A percentile compares a stretch with the other conserved stretches of the same genome.
These are phyloP conservation scores for Cheilosia variabilis DNA, from an alignment of 2,888 invertebrate genomes.

Conservation along the genomic window DNA sequence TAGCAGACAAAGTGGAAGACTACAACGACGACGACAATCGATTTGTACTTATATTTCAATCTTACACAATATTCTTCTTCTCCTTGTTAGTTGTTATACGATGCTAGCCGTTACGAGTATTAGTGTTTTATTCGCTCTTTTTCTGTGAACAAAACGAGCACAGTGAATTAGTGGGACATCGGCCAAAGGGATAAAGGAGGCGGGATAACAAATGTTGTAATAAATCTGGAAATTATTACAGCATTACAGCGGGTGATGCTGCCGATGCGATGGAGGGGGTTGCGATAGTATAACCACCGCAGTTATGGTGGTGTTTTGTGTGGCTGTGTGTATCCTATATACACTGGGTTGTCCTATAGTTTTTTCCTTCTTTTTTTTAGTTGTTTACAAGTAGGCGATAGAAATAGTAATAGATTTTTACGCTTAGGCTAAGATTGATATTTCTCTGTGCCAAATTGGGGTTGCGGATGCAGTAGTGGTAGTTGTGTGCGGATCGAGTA, in stretches of 20 bases:
- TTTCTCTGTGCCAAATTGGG: slow-evolving; percentile 68
- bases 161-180: slow-evolving; percentile 63
- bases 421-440: slow-evolving; percentile 72
- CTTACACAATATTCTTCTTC: slow-evolving; percentile 67
- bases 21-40: slow-evolving; percentile 60
- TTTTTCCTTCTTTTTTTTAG: slow-evolving; percentile 18
- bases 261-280: slow-evolving; percentile 27
- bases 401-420: slow-evolving; percentile 72
- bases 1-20: slow-evolving; percentile 4
- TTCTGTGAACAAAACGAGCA: slow-evolving; percentile 27
- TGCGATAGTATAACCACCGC: slow-evolving; percentile 50
- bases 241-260: slow-evolving; percentile 63
- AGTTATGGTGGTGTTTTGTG: slow-evolving; percentile 29
- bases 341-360: slow-evolving; percentile 2
- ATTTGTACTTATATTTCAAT: slow-evolving; percentile 75
- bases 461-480: slow-evolving; percentile 47
- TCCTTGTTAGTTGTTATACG: slow-evolving; percentile 51
- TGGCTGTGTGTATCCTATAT: slow-evolving; percentile 21
- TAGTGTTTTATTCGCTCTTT: slow-evolving; percentile 51
- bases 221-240: slow-evolving; percentile 75
- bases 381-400: slow-evolving; percentile 74
- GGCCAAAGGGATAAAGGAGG: slow-evolving; percentile 55
- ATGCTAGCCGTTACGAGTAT: slow-evolving; percentile 51
- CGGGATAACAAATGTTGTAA: slow-evolving; percentile 74
- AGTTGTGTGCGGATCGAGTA: background rate